These are phyloP conservation scores for Andricus grossulariae DNA, from an alignment of 1,140 invertebrate species.

Conservation along the genomic window DNA sequence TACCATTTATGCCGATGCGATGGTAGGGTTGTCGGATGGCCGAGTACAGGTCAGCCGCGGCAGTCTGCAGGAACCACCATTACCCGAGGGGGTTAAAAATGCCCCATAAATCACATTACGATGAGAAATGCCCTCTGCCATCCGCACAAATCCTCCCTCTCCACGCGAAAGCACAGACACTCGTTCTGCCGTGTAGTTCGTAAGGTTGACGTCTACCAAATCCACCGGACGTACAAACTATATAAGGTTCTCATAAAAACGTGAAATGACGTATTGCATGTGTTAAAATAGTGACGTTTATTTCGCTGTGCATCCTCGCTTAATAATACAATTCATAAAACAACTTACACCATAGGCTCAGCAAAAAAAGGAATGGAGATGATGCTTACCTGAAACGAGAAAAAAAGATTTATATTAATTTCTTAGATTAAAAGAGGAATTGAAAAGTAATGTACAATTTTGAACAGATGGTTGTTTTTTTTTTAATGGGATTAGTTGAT, in stretches of 20 bases:
- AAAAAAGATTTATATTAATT: neutral
- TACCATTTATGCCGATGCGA: constrained; percentile 41
- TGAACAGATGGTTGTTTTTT: no score
- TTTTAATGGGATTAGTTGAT: no score
- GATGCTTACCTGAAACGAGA: neutral
- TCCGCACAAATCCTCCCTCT: constrained; percentile 49
- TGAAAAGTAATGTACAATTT: no score
- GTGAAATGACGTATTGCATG: neutral
- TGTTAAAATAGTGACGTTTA: no score
- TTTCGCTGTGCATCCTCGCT: no score
- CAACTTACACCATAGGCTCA: no score
- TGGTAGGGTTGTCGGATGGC: constrained; percentile 25
- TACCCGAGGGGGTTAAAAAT: constrained; percentile 67
- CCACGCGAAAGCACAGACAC: neutral
- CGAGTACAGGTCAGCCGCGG: constrained; percentile 44
- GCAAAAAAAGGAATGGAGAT: no score
- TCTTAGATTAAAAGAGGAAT: no score
- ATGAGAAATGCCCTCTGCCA: constrained; percentile 62
- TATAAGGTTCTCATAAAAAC: neutral
- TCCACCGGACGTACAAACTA: neutral
- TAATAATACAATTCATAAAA: no score
- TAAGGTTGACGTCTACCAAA: constrained; percentile 28
- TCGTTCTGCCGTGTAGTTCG: constrained; percentile 6
- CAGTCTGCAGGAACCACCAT: constrained; percentile 46
- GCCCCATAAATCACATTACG: constrained; percentile 70